Conservation (phyloP, 2,113 vertebrate genomes). For the Sitta europaea region DNA sequence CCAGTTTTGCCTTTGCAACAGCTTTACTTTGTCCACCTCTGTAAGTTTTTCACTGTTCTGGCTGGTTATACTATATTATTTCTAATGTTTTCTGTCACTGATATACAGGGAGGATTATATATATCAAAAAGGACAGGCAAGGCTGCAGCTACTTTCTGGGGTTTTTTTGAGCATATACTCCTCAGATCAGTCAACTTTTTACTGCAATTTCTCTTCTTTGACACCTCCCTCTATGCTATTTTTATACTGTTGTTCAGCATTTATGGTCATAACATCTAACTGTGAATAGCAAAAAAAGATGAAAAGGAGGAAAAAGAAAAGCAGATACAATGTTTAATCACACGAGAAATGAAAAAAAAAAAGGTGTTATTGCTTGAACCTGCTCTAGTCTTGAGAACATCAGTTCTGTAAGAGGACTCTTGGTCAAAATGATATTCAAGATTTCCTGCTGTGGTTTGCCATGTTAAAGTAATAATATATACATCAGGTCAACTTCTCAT, state of each 20-base stretch:
- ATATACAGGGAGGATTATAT: not conserved
- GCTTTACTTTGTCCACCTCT: not conserved
- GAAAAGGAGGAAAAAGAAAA: not conserved
- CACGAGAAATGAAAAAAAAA: not conserved
- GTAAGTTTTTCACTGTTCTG: not conserved
- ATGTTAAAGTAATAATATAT: not conserved
- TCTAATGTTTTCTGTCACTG: not conserved
- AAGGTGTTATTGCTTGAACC: not conserved
- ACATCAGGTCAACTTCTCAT: not conserved
- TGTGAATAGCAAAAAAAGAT: not conserved
- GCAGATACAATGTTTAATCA: not conserved
- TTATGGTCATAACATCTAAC: not conserved
- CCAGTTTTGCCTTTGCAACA: not conserved
- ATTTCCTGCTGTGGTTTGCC: not conserved
- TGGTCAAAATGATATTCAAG: not conserved
- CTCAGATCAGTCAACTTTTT: not conserved
- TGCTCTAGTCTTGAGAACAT: not conserved
- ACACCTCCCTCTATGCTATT: not conserved
- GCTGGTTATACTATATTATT: not conserved
- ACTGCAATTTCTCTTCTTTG: not conserved
- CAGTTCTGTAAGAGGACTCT: not conserved
- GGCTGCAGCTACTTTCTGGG: not conserved
- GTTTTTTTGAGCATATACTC: not conserved
- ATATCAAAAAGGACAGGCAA: not conserved
- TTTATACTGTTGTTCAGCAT: not conserved